Evolutionary conservation across 2,113 vertebrate species (phyloP), one percentile per base, ranked within the genome.

Genomic region (Zootoca vivipara): DNA sequence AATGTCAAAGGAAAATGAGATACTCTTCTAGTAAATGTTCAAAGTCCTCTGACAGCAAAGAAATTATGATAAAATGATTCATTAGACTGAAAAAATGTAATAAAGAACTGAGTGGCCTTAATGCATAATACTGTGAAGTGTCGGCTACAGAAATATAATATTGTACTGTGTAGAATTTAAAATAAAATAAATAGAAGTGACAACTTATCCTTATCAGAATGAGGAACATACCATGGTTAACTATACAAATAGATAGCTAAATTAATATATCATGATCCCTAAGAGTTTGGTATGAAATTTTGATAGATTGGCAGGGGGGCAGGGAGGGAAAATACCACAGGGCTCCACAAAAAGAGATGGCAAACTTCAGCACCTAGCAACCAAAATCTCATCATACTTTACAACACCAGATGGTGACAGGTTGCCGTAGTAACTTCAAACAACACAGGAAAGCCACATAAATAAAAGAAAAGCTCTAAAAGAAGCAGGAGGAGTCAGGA

Each of bases 371-470:
- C 91, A 95, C 95, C 96, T 94, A 95, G 95, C 95, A 96, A 94
- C 95, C 89, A 91, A 92, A 96, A 96, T 88, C 95, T 95, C 92
- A 93, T 92, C 95, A 93, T 92, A 95, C 92, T 96, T 95, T 92
- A 92, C 56, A 89, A 95, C 87, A 93, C 93, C 95, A 95, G 95
- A 96, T 95, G 95, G 95, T 95, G 95, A 95, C 93, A 96, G 58
- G 96, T 97, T 97, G 96, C 97, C 94, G 94, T 97, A 96, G 97
- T 95, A 97, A 97, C 97, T 96, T 96, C 95, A 95, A 93, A 95
- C 92, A 94, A 95, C 90, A 92, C 86, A 90, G 91, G 82, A 46
- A 83, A 93, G 91, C 91, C 84, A 94, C 93, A 96, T 90, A 93
- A 96, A 95, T 95, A 94, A 94, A 95, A 90, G 87, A 94, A 95